Evolutionary conservation across 2,797 vertebrate genomes (phyloP).

Genomic region (Melanotaenia trifasciata): DNA sequence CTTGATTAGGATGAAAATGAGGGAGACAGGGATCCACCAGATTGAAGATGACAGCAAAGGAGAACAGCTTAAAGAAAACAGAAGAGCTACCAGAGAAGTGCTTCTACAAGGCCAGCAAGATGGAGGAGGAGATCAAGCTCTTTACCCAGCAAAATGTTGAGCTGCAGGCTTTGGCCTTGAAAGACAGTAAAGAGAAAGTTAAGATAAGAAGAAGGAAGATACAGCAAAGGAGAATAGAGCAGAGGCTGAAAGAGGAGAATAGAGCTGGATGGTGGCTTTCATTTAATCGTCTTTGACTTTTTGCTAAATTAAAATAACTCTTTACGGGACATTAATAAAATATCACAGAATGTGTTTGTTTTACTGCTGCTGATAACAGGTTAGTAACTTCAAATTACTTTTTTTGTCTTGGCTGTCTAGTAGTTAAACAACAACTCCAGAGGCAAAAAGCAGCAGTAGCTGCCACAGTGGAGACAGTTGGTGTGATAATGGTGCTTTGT

Average conservation of each 20-base stretch:
- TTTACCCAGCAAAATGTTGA: not conserved
- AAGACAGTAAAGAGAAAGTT: conserved; percentile 2
- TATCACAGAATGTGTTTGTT: not conserved
- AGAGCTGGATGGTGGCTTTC: not conserved
- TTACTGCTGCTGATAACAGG: not conserved
- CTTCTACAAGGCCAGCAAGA: not conserved
- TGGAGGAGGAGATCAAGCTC: not conserved
- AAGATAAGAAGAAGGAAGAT: not conserved
- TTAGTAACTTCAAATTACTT: not conserved
- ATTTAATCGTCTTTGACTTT: not conserved
- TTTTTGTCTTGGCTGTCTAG: conserved; percentile 36
- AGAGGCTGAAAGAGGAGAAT: not conserved
- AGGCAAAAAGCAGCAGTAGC: conserved; percentile 14
- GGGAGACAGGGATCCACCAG: not conserved
- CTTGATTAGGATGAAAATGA: not conserved
- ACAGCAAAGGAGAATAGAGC: not conserved
- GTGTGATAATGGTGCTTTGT: conserved; percentile 59
- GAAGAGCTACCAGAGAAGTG: not conserved
- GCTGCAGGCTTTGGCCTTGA: not conserved
- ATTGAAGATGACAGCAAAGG: conserved; percentile 1
- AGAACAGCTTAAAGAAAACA: conserved; percentile 6
- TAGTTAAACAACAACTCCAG: conserved; percentile 38
- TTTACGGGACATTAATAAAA: not conserved
- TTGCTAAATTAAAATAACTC: not conserved
- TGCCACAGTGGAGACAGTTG: conserved; percentile 29